These are phyloP conservation scores for Sinocyclocheilus grahami DNA, from an alignment of 2,113 vertebrate genomes.

Conservation along the genomic window DNA sequence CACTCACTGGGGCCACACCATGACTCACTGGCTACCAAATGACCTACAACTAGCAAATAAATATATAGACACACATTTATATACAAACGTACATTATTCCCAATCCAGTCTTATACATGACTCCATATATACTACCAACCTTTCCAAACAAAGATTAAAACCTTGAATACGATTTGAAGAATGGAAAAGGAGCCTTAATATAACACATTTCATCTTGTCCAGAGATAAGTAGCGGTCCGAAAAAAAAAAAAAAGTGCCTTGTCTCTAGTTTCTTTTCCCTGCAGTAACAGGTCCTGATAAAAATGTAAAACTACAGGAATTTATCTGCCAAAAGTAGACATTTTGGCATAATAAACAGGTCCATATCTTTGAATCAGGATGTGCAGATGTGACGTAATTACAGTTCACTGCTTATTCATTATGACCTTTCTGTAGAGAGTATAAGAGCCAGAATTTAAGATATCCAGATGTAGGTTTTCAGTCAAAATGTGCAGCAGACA, in stretches of 20 bases:
- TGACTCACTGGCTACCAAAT: neutral
- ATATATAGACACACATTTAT: neutral
- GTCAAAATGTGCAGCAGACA: neutral
- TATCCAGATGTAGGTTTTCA: neutral
- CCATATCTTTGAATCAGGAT: neutral
- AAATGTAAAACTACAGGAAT: neutral
- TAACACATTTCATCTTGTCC: neutral
- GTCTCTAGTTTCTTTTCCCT: too few species aligned
- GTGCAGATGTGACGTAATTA: too few species aligned
- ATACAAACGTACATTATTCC: neutral
- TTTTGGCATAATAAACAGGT: too few species aligned
- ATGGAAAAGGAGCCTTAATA: neutral
- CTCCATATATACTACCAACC: neutral
- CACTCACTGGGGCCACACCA: conserved; percentile 14
- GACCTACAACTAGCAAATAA: conserved; percentile 25
- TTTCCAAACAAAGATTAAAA: neutral
- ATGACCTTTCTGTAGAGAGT: neutral
- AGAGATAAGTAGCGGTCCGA: neutral
- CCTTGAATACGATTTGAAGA: neutral
- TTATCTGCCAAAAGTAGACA: too few species aligned
- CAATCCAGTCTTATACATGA: neutral
- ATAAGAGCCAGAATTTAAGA: neutral
- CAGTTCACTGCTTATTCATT: neutral
- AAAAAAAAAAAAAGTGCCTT: neutral
- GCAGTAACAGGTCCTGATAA: neutral